Evolutionary conservation across 2,888 invertebrate species (phyloP).

Genomic region (Cataglyphis altisquamis): DNA sequence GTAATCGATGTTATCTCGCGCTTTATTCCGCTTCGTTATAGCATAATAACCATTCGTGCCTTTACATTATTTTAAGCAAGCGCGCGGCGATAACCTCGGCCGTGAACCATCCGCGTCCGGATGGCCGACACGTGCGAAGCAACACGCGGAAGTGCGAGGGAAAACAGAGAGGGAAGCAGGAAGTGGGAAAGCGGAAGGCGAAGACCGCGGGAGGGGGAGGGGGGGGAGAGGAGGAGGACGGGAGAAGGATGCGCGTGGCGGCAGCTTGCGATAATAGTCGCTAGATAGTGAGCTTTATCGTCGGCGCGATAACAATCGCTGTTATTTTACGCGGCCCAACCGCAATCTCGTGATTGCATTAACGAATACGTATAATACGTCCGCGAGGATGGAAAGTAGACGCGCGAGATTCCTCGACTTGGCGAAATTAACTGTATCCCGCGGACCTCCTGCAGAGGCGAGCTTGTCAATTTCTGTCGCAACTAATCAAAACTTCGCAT

Average conservation of each 20-base stretch:
- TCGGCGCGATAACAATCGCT: slow-evolving; percentile 73
- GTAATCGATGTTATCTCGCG: slow-evolving; percentile 49
- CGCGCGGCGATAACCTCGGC: slow-evolving; percentile 43
- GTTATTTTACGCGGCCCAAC: slow-evolving; percentile 75
- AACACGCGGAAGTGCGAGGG: neutral
- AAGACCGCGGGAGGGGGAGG: slow-evolving; percentile 1
- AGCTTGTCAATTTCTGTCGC: slow-evolving; percentile 76
- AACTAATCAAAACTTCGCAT: slow-evolving; percentile 81
- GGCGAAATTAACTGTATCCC: slow-evolving; percentile 74
- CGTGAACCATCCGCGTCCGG: slow-evolving; percentile 32
- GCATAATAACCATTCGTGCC: slow-evolving; percentile 50
- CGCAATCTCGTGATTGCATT: slow-evolving; percentile 78
- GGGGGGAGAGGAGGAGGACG: too few relatives aligned
- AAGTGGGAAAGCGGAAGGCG: neutral
- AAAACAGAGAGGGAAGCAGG: neutral
- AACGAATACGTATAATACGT: slow-evolving; percentile 45
- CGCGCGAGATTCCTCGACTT: slow-evolving; percentile 73
- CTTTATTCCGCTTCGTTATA: slow-evolving; percentile 36
- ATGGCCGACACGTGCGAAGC: slow-evolving; percentile 14
- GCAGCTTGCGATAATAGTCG: slow-evolving; percentile 74
- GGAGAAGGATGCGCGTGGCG: slow-evolving; percentile 56
- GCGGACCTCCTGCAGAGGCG: slow-evolving; percentile 54
- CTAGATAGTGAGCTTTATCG: slow-evolving; percentile 67
- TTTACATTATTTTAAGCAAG: slow-evolving; percentile 53
- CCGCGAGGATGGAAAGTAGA: slow-evolving; percentile 72